Base-by-base conservation (phyloP, 2,888 invertebrate species). In the Agrotis ipsilon region DNA sequence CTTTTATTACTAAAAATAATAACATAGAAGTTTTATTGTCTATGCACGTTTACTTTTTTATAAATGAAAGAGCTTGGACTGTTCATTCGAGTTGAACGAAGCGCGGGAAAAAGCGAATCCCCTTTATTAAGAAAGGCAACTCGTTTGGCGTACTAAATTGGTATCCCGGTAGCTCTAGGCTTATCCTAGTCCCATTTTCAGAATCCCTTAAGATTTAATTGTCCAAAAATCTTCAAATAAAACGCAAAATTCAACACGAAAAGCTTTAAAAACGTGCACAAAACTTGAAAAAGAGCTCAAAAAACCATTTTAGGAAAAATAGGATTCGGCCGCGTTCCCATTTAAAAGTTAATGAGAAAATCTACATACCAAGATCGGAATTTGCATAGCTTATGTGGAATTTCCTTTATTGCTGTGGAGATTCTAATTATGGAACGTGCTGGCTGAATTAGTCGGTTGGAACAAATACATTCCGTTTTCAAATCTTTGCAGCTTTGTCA, bases 301-400 rank as follows among this genome's bases (percentile, higher is more conserved):
- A 81, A 75, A 72, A 51, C 3, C 43, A 46, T 62, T 78, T 77
- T 51, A 61, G 64, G n/a, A 54, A 78, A 78, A 67, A 57, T 27
- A 67, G 61, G 58, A 68, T 65, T 46, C 64, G 24, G 72, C 62
- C 48, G 57, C 64, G 65, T 62, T 11, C 70, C 63, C 74, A 76
- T 87, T 82, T 78, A 76, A 77, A 78, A 78, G 80, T 73, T 83
- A 87, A 88, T 76, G 82, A 80, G 81, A 75, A 83, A 88, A 87
- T 85, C 80, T 85, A 75, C 87, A 87, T 87, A 81, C 67, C 72
- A 66, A 77, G 76, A 82, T 78, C 61, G 68, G 72, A 78, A 86
- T 87, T 87, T 83, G 68, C 87, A 85, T 83, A 52, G 85, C 81
- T 82, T 80, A 81, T 79, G 77, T 84, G 65, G 75, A 76, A 81